Base-by-base conservation (phyloP, 2,888 invertebrate genomes). In the Cistogaster globosa region DNA sequence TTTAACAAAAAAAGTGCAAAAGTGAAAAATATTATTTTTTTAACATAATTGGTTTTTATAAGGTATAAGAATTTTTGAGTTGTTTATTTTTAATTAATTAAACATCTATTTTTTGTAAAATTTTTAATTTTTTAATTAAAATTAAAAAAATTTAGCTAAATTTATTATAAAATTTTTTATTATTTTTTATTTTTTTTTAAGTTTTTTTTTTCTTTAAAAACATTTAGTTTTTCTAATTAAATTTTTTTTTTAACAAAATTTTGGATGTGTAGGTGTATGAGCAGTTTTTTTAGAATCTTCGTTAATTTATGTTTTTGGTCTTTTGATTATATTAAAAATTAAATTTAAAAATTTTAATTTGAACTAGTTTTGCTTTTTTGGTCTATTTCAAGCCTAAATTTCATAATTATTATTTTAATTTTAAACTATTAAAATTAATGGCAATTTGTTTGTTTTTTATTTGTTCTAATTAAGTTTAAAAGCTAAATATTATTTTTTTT, bases 331-430 rank as follows among this genome's bases (percentile, higher is more conserved):
- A 14, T 45, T 71, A 4, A 78, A 42, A 62, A 32, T 62, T 48
- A 55, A 18, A n/a, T n/a, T 6, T 42, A 32, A 32, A 32, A 32
- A 53, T 57, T 48, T 48, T 20, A 26, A 62, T 22, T 7, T 38
- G 11, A 42, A 42, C 6, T 7, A 32, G 6, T 32, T 7, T 7
- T 32, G 6, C 8, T 38, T 12, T 42, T 69, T 20, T 45, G 48
- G 14, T 63, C 63, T 72, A 71, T 51, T 38, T 36, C 36, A 63
- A 79, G 84, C 45, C 65, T 55, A 72, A 71, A 75, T 69, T 55
- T 0, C 5, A 14, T 32, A 32, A 26, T 20, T 69, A 32, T 53
- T 53, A 16, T 20, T 60, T 60, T 68, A 36, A 53, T 38, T 58
- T 38, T 16, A 76, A 76, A 55, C 51, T 67, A 58, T 58, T 51